Percentiles rank a stretch among this genome's conserved stretches.
These are phyloP conservation scores for Drosophila lowei DNA, from an alignment of 1,140 invertebrate genomes.

Conservation along the genomic window DNA sequence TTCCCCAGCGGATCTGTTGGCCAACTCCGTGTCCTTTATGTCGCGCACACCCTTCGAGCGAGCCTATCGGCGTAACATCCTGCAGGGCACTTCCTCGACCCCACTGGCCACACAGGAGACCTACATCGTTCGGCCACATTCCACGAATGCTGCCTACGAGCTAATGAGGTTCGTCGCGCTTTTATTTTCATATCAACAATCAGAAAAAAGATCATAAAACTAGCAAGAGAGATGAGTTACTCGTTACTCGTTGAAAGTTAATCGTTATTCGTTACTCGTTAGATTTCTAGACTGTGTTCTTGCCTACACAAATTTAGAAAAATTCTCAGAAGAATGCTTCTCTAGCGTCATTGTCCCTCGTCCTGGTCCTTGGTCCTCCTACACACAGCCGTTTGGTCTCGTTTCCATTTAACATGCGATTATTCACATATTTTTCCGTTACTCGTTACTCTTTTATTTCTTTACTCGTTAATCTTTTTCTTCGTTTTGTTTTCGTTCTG, in stretches of 20 bases:
- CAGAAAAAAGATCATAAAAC: slow-evolving; percentile 9
- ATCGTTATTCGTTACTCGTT: slow-evolving; percentile 35
- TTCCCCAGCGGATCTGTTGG: slow-evolving; percentile 49
- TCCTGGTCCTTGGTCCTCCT: slow-evolving; percentile 29
- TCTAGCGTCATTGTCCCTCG: slow-evolving; percentile 24
- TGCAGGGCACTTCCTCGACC: slow-evolving; percentile 56
- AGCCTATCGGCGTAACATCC: slow-evolving; percentile 71
- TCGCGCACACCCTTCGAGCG: slow-evolving; percentile 79
- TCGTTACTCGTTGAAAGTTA: slow-evolving; percentile 38
- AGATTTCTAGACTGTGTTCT: slow-evolving; percentile 23
- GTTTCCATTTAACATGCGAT: slow-evolving; percentile 33
- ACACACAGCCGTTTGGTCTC: slow-evolving; percentile 32
- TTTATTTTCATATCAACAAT: slow-evolving; percentile 32
- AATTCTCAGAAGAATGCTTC: background rate
- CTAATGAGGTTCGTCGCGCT: slow-evolving; percentile 82
- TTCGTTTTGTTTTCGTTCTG: slow-evolving; percentile 22
- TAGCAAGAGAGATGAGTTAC: slow-evolving; percentile 12
- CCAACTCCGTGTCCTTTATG: slow-evolving; percentile 57
- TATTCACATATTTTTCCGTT: slow-evolving; percentile 4
- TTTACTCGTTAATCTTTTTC: too few species aligned
- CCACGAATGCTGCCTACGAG: slow-evolving; percentile 78
- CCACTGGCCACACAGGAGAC: slow-evolving; percentile 55
- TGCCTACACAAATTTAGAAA: slow-evolving; percentile 8
- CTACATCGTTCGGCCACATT: slow-evolving; percentile 69
- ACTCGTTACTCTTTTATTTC: too few species aligned